These are phyloP conservation scores for Druon quercuslanigerum DNA, from an alignment of 1,140 invertebrate genomes.

Conservation along the genomic window DNA sequence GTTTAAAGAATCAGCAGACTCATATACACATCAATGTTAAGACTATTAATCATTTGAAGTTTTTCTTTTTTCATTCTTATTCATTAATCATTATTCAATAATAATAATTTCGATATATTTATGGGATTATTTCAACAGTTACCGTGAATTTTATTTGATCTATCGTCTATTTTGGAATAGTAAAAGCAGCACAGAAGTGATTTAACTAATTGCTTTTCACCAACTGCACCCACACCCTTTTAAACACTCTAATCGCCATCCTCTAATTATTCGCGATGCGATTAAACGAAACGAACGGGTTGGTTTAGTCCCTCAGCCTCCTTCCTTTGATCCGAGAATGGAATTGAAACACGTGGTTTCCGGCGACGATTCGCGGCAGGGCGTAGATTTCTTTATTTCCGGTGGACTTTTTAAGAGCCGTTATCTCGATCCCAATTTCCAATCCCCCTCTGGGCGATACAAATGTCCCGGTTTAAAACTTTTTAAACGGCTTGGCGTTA, in stretches of 20 bases:
- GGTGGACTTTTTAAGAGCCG: background rate
- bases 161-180: background rate
- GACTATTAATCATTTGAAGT: too few species aligned
- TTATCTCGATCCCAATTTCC: slow-evolving; percentile 12
- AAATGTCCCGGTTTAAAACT: slow-evolving; percentile 1
- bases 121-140: too few species aligned
- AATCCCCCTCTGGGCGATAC: background rate
- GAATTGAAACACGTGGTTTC: background rate
- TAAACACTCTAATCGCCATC: background rate
- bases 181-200: background rate
- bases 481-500: background rate
- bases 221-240: background rate
- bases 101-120: too few species aligned
- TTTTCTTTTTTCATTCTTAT: too few species aligned
- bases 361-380: background rate
- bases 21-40: too few species aligned
- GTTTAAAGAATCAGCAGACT: too few species aligned
- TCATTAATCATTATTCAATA: too few species aligned
- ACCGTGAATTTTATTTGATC: background rate
- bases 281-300: too few species aligned
- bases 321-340: background rate
- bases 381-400: slow-evolving; percentile 1
- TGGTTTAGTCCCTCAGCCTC: background rate
- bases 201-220: background rate
- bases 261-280: background rate